These are phyloP conservation scores for Drosophila robusta DNA, from an alignment of 2,888 invertebrate genomes.

Conservation along the genomic window DNA sequence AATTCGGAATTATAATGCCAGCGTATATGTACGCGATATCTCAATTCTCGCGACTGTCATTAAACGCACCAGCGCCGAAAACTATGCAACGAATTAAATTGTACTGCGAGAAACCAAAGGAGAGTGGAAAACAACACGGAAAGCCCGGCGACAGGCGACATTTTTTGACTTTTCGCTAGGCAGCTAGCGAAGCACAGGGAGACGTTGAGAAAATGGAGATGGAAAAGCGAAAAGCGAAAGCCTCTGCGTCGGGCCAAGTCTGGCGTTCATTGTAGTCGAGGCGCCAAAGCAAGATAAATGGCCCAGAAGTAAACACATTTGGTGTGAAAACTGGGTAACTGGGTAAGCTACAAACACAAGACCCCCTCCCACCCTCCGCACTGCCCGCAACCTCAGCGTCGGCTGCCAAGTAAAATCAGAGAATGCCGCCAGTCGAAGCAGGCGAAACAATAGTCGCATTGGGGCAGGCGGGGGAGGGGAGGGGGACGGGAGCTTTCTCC, in stretches of 20 bases:
- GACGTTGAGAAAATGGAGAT: slow-evolving; percentile 15
- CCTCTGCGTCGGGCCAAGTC: slow-evolving; percentile 28
- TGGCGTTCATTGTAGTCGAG: slow-evolving; percentile 60
- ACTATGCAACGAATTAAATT: slow-evolving; percentile 55
- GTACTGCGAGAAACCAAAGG: slow-evolving; percentile 8
- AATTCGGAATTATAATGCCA: slow-evolving; percentile 35
- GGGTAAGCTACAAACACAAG: slow-evolving; percentile 7
- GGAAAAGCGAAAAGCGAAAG: slow-evolving; percentile 23
- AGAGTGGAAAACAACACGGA: slow-evolving; percentile 2
- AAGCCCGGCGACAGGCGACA: slow-evolving; percentile 19
- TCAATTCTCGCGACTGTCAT: slow-evolving; percentile 28
- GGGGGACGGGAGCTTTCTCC: neutral
- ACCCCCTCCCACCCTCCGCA: too few species aligned
- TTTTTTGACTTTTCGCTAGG: slow-evolving; percentile 46
- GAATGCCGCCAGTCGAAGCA: slow-evolving; percentile 37
- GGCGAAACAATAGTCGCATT: slow-evolving; percentile 57
- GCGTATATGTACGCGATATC: neutral
- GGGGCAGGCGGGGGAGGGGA: slow-evolving; percentile 16
- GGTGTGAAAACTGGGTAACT: slow-evolving; percentile 65
- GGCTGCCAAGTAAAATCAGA: slow-evolving; percentile 54
- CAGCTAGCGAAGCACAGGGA: slow-evolving; percentile 12
- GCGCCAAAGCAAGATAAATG: slow-evolving; percentile 78
- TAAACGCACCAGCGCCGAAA: slow-evolving; percentile 36
- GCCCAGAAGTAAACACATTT: slow-evolving; percentile 75
- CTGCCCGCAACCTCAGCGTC: slow-evolving; percentile 3